Conservation (phyloP, 2,113 vertebrate species). For the Myocastor coypus region DNA sequence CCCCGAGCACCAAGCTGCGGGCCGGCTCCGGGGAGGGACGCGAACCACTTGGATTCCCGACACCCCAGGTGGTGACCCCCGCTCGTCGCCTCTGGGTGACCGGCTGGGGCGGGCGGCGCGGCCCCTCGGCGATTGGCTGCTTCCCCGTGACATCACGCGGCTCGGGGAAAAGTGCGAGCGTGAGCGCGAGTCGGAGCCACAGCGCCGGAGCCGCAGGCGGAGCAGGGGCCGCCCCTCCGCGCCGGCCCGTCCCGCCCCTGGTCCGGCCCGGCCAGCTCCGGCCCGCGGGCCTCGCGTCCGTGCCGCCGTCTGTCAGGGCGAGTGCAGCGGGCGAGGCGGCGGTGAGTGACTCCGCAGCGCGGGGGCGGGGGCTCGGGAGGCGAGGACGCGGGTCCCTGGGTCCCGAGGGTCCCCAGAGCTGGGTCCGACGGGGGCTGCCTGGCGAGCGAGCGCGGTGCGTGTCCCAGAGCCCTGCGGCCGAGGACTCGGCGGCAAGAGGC, state of each 20-base stretch:
- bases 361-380: slow-evolving; percentile 65
- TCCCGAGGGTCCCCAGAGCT: neutral
- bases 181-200: slow-evolving; percentile 80
- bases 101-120: slow-evolving; percentile 70
- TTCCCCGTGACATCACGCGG: slow-evolving; percentile 81
- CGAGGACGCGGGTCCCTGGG: slow-evolving; percentile 2
- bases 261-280: slow-evolving; percentile 49
- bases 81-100: slow-evolving; percentile 69
- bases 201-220: slow-evolving; percentile 78
- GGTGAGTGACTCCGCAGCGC: slow-evolving; percentile 77
- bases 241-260: slow-evolving; percentile 67
- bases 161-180: slow-evolving; percentile 81
- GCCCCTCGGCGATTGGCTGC: slow-evolving; percentile 80
- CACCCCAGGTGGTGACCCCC: slow-evolving; percentile 63
- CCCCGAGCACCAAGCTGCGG: neutral
- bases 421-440: neutral
- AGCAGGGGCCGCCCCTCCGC: slow-evolving; percentile 76
- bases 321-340: slow-evolving; percentile 66
- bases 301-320: slow-evolving; percentile 74
- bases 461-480: neutral
- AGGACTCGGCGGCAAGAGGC: slow-evolving; percentile 3
- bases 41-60: neutral
- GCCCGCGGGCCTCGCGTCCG: slow-evolving; percentile 38
- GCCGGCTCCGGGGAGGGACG: neutral
- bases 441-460: neutral